Conservation (phyloP, 2,888 invertebrate species). For the Matsumyia berberina region DNA sequence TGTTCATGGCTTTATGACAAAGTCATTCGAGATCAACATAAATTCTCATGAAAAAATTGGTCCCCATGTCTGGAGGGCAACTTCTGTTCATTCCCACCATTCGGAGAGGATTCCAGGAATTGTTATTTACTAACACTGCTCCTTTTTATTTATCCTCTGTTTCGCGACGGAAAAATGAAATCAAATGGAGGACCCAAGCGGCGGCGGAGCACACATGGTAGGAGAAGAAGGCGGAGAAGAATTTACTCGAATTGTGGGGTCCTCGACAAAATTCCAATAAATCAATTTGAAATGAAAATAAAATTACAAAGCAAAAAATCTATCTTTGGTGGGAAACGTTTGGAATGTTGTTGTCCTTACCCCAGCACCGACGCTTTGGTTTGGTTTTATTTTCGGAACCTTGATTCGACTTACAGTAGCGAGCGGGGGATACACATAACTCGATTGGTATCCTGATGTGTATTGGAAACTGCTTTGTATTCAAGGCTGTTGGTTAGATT, state of each 20-base stretch:
- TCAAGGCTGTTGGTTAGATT: background rate
- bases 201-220: background rate
- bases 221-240: slow-evolving; percentile 15
- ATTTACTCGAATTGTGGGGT: slow-evolving; percentile 37
- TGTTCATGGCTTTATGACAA: slow-evolving; percentile 21
- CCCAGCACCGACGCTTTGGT: background rate
- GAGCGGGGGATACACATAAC: background rate
- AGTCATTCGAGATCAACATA: slow-evolving; percentile 3
- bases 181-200: background rate
- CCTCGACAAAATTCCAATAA: slow-evolving; percentile 61
- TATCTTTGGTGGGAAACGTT: slow-evolving; percentile 12
- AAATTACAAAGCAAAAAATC: slow-evolving; percentile 18
- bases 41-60: slow-evolving; percentile 49
- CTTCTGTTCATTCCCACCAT: slow-evolving; percentile 57
- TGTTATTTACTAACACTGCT: slow-evolving; percentile 38
- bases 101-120: slow-evolving; percentile 50
- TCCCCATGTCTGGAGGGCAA: slow-evolving; percentile 32
- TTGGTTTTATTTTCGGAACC: background rate
- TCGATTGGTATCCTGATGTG: background rate
- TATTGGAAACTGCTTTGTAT: background rate
- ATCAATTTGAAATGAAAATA: slow-evolving; percentile 52
- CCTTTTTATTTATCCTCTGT: slow-evolving; percentile 29
- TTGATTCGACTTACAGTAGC: slow-evolving; percentile 7
- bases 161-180: slow-evolving; percentile 17
- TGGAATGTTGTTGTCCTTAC: slow-evolving; percentile 1